Percentiles rank a stretch among this genome's conserved stretches.
These are phyloP conservation scores for Zootermopsis nevadensis DNA, from an alignment of 2,888 invertebrate species.

Conservation along the genomic window DNA sequence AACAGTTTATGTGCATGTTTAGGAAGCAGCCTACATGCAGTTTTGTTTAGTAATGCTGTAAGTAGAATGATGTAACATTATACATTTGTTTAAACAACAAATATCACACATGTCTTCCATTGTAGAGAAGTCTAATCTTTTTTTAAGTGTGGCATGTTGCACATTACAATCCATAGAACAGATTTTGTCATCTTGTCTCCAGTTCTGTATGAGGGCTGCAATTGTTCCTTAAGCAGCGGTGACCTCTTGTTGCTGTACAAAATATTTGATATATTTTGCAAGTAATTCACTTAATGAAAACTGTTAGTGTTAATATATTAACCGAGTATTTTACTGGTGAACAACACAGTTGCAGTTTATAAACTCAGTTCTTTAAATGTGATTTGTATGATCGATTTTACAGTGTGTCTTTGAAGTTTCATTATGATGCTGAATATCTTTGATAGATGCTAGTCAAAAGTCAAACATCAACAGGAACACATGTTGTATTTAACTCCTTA, in stretches of 20 bases:
- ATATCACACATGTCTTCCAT: conserved; percentile 52
- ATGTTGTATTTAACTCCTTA: too few relatives aligned
- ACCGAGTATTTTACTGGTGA: not conserved
- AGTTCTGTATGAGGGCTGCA: not conserved
- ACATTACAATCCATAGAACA: not conserved
- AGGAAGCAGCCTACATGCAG: not conserved
- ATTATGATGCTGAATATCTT: not conserved
- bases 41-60: not conserved
- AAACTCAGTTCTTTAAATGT: not conserved
- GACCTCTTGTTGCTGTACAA: not conserved
- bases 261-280: conserved; percentile 1
- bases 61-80: not conserved
- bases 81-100: conserved; percentile 44
- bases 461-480: not conserved
- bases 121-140: not conserved
- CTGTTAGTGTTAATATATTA: not conserved
- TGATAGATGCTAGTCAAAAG: conserved; percentile 10
- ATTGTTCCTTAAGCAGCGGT: not conserved
- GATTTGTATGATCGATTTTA: not conserved
- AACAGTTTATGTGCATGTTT: not conserved
- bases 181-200: not conserved
- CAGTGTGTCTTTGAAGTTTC: not conserved
- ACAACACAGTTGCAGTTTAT: not conserved
- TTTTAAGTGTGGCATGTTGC: not conserved
- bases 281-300: not conserved